Base-by-base conservation (phyloP, 1,140 invertebrate genomes). In the Stegodyphus mimosarum region DNA sequence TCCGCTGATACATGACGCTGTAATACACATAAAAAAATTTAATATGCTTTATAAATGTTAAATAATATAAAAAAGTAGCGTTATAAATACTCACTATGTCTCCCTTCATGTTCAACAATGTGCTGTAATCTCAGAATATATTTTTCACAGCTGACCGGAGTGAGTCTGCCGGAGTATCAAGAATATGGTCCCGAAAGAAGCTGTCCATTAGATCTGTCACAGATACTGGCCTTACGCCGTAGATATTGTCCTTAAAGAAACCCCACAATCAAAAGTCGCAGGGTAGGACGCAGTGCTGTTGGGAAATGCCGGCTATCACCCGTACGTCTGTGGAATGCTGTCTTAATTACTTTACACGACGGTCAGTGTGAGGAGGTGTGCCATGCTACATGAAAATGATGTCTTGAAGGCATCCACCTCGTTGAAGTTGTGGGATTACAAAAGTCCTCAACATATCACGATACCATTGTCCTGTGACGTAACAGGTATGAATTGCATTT, bases 261-360 rank as follows among this genome's bases (percentile, higher is more conserved):
- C 87, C 18, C 53, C 74, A 55, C 60, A 76, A 49, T 5, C 69
- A 81, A 10, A 67, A 79, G 64, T 79, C 64, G 53, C 64, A 67
- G 3, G 63, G 63, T 1, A 10, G 63, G 52, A 11, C 48, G 49
- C 50, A 33, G 67, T 9, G 76, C 64, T 67, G 5, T 79, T 52
- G 64, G 76, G 1, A 67, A 79, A 79, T 50, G 33, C 6, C 63
- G 11, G 7, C 11, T 49, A 79, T 67, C n/a, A 69, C n/a, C 64
- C 15, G 7, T 10, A 50, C 76, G 67, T 79, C 63, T 67, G 49
- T 52, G 17, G 67, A 79, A 7, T 69, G 63, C 9, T 9, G 5
- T 6, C 64, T 18, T n/a, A 67, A 64, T 51, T 48, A 6, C 63
- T 79, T 79, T 60, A 79, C 76, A 51, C 7, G 17, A 67, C 15